Evolutionary conservation across 2,113 vertebrate genomes (phyloP).

Genomic region (Microcebus ravelobensis): DNA sequence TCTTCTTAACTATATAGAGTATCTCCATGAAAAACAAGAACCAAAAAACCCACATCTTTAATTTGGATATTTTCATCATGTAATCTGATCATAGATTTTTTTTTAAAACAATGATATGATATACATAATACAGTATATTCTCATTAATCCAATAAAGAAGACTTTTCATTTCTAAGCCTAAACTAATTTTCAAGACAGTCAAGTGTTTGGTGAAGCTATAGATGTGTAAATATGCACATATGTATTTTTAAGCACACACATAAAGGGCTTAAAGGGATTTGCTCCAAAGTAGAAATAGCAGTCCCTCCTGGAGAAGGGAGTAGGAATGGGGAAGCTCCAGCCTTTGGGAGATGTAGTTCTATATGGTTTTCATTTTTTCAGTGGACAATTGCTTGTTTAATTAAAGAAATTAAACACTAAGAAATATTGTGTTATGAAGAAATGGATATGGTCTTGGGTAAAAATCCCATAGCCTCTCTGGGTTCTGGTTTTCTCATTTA

Average conservation of each 20-base stretch:
- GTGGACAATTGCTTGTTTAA: conserved; percentile 65
- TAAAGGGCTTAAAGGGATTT: neutral
- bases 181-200: conserved; percentile 9
- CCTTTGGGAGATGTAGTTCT: conserved; percentile 18
- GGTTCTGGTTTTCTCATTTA: conserved; percentile 65
- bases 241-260: neutral
- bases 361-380: conserved; percentile 14
- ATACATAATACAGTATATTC: no score
- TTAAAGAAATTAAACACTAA: conserved; percentile 69
- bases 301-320: neutral
- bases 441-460: conserved; percentile 32
- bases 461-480: conserved; percentile 31
- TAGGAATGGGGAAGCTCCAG: neutral
- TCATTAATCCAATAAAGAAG: neutral
- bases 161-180: neutral
- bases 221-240: neutral
- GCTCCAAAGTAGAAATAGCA: neutral
- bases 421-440: conserved; percentile 44
- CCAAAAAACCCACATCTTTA: neutral
- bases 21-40: neutral
- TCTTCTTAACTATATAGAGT: neutral
- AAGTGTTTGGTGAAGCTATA: neutral
- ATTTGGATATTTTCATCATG: neutral
- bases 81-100: neutral
- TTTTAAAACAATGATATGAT: no score